Evolutionary conservation across 2,888 invertebrate species (phyloP).

Genomic region (Sylvicola fuscatus): DNA sequence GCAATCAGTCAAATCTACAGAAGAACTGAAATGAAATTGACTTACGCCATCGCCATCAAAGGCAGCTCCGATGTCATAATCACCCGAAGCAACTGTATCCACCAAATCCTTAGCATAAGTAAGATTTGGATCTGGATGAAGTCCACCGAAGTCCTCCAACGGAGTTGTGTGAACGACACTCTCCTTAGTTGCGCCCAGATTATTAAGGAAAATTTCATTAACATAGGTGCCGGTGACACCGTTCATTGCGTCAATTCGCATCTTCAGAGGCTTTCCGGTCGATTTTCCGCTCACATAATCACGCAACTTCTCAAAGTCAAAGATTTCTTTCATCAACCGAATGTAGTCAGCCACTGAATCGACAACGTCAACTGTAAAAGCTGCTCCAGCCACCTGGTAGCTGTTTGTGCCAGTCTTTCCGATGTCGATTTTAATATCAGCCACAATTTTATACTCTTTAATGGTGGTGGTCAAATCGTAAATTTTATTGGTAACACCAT

Average conservation of each 20-base stretch:
- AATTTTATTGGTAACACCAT: constrained; percentile 71
- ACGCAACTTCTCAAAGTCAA: constrained; percentile 73
- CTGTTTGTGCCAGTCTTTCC: constrained; percentile 43
- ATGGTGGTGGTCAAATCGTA: constrained; percentile 62
- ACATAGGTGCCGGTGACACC: constrained; percentile 98
- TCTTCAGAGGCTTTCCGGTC: constrained; percentile 48
- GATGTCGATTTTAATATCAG: constrained; percentile 56
- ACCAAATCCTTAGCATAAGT: constrained; percentile 73
- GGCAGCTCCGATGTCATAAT: constrained; percentile 66
- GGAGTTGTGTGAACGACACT: constrained; percentile 61
- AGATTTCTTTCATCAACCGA: constrained; percentile 83
- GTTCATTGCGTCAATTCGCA: constrained; percentile 85
- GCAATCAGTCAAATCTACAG: too few relatives aligned
- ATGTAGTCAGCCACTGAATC: constrained; percentile 84
- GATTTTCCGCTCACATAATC: constrained; percentile 46
- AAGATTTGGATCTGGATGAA: constrained; percentile 94
- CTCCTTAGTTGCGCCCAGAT: constrained; percentile 52
- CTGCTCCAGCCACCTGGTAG: constrained; percentile 47
- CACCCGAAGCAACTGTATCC: constrained; percentile 36
- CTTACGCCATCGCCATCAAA: constrained; percentile 89
- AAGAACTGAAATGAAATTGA: too few relatives aligned
- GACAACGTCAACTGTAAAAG: constrained; percentile 70
- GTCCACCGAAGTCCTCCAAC: constrained; percentile 86
- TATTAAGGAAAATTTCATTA: constrained; percentile 64
- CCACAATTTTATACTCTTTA: constrained; percentile 57